Evolutionary conservation across 1,140 invertebrate genomes (phyloP).

Genomic region (Micrasema minimum): DNA sequence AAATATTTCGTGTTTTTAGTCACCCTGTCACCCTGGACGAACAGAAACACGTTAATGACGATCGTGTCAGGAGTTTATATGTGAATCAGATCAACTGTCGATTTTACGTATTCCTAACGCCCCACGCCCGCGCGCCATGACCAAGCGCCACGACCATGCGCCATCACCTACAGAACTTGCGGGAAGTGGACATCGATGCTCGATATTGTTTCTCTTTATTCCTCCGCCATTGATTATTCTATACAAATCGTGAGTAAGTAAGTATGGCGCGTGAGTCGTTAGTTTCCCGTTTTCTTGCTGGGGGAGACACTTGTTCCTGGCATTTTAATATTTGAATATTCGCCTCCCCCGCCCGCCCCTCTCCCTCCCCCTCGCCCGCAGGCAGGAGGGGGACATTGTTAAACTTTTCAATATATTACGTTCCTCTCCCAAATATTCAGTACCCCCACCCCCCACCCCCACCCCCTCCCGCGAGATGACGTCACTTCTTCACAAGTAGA

Average conservation of each 20-base stretch:
- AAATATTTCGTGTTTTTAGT: no score
- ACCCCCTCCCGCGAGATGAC: not conserved
- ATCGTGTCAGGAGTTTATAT: no score
- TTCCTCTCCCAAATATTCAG: constrained; percentile 8
- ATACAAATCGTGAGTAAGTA: not conserved
- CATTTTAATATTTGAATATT: constrained; percentile 15
- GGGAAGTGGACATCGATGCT: not conserved
- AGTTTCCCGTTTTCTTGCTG: not conserved
- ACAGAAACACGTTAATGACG: no score
- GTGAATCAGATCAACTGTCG: no score
- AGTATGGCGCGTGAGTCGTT: no score
- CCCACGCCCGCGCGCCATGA: no score
- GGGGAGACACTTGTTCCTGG: constrained; percentile 22
- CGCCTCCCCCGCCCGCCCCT: not conserved
- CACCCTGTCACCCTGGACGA: no score
- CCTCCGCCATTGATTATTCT: not conserved
- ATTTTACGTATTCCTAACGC: no score
- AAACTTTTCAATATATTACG: constrained; percentile 13
- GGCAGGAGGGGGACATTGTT: constrained; percentile 1
- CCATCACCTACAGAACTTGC: no score
- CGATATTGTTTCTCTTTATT: not conserved
- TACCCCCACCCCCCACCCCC: not conserved
- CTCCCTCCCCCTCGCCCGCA: not conserved
- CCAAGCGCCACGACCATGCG: no score
- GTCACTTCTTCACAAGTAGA: no score